Evolutionary conservation across 2,113 vertebrate genomes (phyloP), one percentile per base, ranked within the genome.

Genomic region (Thalassoma bifasciatum): DNA sequence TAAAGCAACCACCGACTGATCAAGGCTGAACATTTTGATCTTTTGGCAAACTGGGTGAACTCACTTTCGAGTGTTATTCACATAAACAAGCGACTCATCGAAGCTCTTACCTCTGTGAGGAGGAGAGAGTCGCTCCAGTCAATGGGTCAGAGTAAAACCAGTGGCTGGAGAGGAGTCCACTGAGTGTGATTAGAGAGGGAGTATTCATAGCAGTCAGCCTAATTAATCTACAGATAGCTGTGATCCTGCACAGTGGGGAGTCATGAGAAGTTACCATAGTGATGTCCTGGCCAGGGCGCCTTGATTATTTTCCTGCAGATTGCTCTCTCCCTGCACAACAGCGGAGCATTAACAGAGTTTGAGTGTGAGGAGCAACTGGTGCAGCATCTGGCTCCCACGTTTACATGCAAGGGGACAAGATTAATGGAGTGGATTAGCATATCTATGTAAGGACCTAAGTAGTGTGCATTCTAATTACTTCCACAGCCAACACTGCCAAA

Each of bases 401-500:
- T 95, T 95, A 89, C 93, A 95, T 93, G 92, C 87, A 92, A 93
- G 92, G 89, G 86, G 90, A 94, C 80, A 94, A 93, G 93, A 95
- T 95, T 95, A 95, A 95, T 95, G 82, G 88, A 62, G 79, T 89
- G 73, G 81, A 95, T 96, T 95, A 96, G 88, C 93, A 94, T 94
- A 93, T 94, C 85, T 83, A 72, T 91, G 84, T 87, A 91, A 94
- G 92, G 70, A 83, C 86, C 89, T 92, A 81, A 90, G 89, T 83
- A 75, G 87, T 92, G 84, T 87, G 88, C 84, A 90, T 93, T 86
- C 82, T 88, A 94, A 94, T 94, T 92, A 92, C 76, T 85, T 83
- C 42, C 62, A 65, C 86, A 92, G 71, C 60, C 51, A 81, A 68
- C 54, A 57, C 82, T 85, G 91, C 76, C 74, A 90, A 74, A 86